Base-by-base conservation (phyloP, 64 coral and sea anemone species). In the Pachyseris speciosa region DNA sequence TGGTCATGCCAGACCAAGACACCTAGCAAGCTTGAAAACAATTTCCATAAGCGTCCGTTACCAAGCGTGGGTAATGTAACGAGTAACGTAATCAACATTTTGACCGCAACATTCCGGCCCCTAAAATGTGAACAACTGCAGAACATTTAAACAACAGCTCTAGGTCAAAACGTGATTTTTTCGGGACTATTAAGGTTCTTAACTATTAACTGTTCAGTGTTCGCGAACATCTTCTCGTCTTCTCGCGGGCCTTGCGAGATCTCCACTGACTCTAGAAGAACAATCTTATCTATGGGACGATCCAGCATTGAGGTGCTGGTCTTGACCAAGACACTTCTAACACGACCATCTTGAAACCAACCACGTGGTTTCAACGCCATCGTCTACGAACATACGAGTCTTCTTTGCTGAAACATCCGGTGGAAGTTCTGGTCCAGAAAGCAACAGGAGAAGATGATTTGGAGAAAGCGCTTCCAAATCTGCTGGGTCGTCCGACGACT, bases 211-310 rank as follows among this genome's bases (percentile, higher is more conserved):
- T 55, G 1, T 16, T 55, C 10, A 12, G 3, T 17, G 51, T 55
- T 55, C 16, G 51, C 51, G 43, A 45, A 4, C 43, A 45, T n/a
- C n/a, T n/a, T 45, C 43, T 45, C 11, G 43, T 45, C 43, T 6
- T n/a, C n/a, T n/a, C n/a, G n/a, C 43, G 43, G 43, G 30, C 17
- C 67, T 3, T 69, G 9, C 27, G 61, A 65, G 11, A 37, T 4
- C 2, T 34, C 12, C 30, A 9, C 69, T 10, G 69, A 41, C 45
- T 69, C 37, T 31, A 87, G 19, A 19, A 87, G 45, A 37, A 43
- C 65, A 38, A 87, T 57, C 68, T 87, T 58, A 28, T 58, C 44
- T 19, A 87, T 44, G 47, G 84, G 67, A n/a, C 84, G 27, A 37
- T 51, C 32, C 0, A 74, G 30, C 49, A 76, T 10, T 16, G 53